phyloP scores from a whole-genome alignment of 2,113 vertebrate species.

The Oceanites oceanicus region DNA sequence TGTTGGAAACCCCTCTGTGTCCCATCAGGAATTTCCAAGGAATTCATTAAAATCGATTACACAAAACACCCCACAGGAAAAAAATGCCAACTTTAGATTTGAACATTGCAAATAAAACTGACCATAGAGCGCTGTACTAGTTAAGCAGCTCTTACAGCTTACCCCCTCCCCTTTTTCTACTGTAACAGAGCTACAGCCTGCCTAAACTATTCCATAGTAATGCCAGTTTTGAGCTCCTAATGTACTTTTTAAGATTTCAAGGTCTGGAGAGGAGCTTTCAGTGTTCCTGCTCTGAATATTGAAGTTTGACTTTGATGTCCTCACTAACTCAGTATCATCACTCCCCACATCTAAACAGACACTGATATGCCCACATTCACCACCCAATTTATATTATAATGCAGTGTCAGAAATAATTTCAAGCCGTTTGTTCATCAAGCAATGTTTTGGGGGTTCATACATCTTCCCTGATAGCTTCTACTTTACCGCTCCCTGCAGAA shows the following conservation, averaged over 20 bases:
- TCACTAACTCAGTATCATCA: background rate
- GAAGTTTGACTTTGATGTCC: background rate
- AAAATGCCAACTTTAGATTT: background rate
- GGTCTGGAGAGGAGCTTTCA: background rate
- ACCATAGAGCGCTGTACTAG: rapidly evolving
- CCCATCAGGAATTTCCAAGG: background rate
- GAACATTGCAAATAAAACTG: background rate
- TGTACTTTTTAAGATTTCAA: background rate
- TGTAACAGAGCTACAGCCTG: background rate
- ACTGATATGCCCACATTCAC: background rate
- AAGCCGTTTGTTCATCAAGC: background rate
- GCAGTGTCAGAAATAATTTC: background rate
- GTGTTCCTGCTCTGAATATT: background rate
- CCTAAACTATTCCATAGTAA: background rate
- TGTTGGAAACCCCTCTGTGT: background rate
- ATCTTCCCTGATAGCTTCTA: background rate
- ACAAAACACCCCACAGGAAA: background rate
- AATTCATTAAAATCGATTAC: background rate
- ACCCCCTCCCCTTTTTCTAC: background rate
- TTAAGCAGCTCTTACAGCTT: background rate
- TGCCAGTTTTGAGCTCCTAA: background rate
- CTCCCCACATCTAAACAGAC: background rate
- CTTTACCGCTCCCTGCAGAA: background rate
- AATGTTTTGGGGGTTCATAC: background rate
- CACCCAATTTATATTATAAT: background rate